A percentile compares a stretch with the other conserved stretches of the same genome.
These are phyloP conservation scores for Scortum barcoo DNA, from an alignment of 2,113 vertebrate species.

Conservation along the genomic window DNA sequence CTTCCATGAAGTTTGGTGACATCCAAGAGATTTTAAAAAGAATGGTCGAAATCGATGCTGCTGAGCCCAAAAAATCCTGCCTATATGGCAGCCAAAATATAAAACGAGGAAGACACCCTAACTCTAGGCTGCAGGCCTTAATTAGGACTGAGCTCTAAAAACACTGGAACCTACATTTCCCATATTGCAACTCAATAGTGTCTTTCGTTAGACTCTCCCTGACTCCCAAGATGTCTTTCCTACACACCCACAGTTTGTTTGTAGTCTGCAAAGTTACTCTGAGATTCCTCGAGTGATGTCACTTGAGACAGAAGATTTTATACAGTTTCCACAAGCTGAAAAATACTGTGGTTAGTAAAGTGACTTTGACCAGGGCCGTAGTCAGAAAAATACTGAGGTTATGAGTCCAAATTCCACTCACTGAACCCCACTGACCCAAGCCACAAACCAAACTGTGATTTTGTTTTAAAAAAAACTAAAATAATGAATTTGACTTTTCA, in stretches of 20 bases:
- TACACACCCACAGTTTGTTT: not conserved
- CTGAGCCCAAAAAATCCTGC: conserved; percentile 1
- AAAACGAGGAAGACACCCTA: not conserved
- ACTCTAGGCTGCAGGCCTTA: conserved; percentile 27
- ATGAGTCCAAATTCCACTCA: not conserved
- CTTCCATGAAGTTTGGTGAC: conserved; percentile 43
- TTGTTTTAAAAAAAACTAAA: too few relatives aligned
- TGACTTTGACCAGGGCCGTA: not conserved
- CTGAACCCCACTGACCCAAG: not conserved
- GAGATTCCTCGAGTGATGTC: not conserved
- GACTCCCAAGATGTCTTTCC: not conserved
- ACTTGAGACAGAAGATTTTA: not conserved
- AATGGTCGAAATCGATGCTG: conserved; percentile 35
- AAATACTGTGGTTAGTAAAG: not conserved
- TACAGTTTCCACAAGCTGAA: not conserved
- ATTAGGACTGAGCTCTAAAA: conserved; percentile 2
- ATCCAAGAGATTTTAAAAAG: conserved; percentile 7
- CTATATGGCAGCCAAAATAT: conserved; percentile 2
- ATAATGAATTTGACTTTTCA: too few relatives aligned
- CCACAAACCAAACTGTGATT: not conserved
- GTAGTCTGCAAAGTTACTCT: not conserved
- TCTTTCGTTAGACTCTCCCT: not conserved
- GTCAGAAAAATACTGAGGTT: not conserved
- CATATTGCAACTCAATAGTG: not conserved
- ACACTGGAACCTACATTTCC: conserved; percentile 4